These are phyloP conservation scores for Sylvietta virens DNA, from an alignment of 2,113 vertebrate species.

Conservation along the genomic window DNA sequence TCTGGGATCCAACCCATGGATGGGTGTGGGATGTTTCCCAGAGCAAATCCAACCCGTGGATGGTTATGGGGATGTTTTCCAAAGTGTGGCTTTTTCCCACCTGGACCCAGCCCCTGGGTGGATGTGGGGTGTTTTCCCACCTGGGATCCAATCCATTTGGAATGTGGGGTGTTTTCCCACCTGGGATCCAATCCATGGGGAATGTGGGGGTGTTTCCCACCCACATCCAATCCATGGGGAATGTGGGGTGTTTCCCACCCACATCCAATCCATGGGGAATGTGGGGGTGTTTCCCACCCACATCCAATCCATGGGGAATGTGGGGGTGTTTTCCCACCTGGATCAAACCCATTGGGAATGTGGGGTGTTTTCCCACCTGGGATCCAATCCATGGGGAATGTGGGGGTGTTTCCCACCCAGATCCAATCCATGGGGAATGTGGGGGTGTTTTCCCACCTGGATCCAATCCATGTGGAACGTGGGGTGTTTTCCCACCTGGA, in stretches of 20 bases:
- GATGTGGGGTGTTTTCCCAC: background rate
- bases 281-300: background rate
- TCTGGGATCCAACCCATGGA: background rate
- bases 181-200: background rate
- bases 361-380: too few relatives aligned
- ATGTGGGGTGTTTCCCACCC: background rate
- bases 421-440: background rate
- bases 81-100: background rate
- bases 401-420: background rate
- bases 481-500: background rate
- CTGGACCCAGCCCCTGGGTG: background rate
- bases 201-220: background rate
- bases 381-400: too few relatives aligned
- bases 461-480: rapidly evolving
- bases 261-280: background rate
- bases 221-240: background rate
- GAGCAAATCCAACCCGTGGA: background rate
- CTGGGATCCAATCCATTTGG: rapidly evolving
- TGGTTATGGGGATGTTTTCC: background rate
- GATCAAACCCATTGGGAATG: background rate
- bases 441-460: background rate
- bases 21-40: background rate
- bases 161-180: background rate
- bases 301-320: background rate
- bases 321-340: background rate